Conservation (phyloP, 2,888 invertebrate genomes). For the Amphipyra tragopoginis region DNA sequence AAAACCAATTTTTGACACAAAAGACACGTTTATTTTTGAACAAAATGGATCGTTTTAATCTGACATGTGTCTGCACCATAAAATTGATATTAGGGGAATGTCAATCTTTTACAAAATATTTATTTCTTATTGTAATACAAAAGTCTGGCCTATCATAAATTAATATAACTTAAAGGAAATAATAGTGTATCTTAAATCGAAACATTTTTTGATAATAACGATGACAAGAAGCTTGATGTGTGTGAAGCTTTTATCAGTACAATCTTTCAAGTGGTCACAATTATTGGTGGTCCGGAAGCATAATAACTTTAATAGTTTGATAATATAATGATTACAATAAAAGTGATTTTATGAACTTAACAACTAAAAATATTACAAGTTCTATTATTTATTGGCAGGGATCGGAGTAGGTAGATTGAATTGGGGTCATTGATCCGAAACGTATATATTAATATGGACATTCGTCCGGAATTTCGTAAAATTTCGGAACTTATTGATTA, state of each 20-base stretch:
- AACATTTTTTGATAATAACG: conserved; percentile 21
- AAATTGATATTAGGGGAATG: conserved; percentile 57
- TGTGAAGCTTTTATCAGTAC: not conserved
- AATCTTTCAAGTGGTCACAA: not conserved
- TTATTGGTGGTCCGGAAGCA: conserved; percentile 1
- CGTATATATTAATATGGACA: too few relatives aligned
- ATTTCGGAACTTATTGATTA: too few relatives aligned
- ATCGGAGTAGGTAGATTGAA: too few relatives aligned
- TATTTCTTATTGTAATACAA: conserved; percentile 28
- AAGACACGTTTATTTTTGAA: conserved; percentile 43
- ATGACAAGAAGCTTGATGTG: not conserved
- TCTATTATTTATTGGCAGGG: too few relatives aligned
- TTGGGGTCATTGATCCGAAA: too few relatives aligned
- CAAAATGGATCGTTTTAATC: conserved; percentile 13
- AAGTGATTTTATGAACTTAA: too few relatives aligned
- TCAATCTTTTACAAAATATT: conserved; percentile 42
- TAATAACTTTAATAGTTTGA: not conserved
- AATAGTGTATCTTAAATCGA: conserved; percentile 19
- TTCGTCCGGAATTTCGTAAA: too few relatives aligned
- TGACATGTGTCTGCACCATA: conserved; percentile 16
- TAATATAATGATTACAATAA: not conserved
- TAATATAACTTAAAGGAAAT: conserved; percentile 19
- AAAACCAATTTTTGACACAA: conserved; percentile 34
- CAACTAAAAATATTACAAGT: not conserved
- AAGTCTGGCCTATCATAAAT: conserved; percentile 11